Base-by-base conservation (phyloP, 2,888 invertebrate genomes). In the Fissipunctia ypsillon region DNA sequence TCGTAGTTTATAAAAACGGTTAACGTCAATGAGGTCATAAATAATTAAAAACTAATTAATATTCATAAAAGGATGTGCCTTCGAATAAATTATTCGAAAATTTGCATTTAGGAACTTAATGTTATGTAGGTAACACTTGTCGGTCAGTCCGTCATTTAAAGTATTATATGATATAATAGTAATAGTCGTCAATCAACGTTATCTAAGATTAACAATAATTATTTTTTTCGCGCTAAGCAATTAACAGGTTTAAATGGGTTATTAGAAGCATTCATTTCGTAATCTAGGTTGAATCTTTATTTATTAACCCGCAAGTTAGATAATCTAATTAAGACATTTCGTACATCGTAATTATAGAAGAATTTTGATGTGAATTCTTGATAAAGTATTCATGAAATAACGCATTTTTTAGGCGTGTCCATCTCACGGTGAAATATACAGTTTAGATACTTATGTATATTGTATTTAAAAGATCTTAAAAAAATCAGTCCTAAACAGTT, bases 61-160 rank as follows among this genome's bases (percentile, higher is more conserved):
- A 63, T 52, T n/a, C n/a, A 69, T 31, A 45, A 48, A 59, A 69
- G 52, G 50, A 57, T 69, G 69, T 69, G 28, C 14, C n/a, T 79
- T 52, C 31, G 57, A 67, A 64, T 80, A 68, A 22, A 56, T 71
- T 68, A 80, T 50, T 64, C 31, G 7, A 64, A 43, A 65, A 70
- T 80, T 73, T 25, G 66, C 74, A 79, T 69, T 16, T 43, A 79
- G 38, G 54, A 65, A 71, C 41, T 52, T 80, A 76, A 80, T 25
- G 38, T 57, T 66, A 70, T 64, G 25, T 31, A 45, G 45, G 60
- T 12, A 68, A 71, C 19, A 73, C 50, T 31, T 12, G 56, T 41
- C 48, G 14, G n/a, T 6, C 48, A 16, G n/a, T 6, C 31, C 14
- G 45, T 22, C 64, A 69, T 35, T 35, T 19, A 43, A n/a, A n/a